Evolutionary conservation across 1,140 invertebrate species (phyloP), one percentile per base, ranked within the genome.

Genomic region (Thalassaphorura encarpata): DNA sequence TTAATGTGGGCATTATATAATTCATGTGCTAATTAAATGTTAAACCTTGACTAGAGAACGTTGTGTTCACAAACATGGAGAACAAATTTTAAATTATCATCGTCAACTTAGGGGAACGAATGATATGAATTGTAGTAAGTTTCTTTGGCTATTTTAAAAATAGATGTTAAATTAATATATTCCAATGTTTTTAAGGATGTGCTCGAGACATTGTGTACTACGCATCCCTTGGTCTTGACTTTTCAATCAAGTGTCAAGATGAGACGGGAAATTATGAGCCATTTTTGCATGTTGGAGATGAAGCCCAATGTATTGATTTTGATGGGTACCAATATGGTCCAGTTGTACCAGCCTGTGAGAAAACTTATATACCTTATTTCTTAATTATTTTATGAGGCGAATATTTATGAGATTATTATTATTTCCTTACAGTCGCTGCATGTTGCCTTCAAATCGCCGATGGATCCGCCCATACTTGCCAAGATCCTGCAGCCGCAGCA

Each of bases 261-360:
- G 28, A 4, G 3, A 21, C 33, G 16, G 48, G 48, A 51, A 51
- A 27, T 27, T 51, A 51, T 27, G 21, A 19, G 23, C 16, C 21
- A 19, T 51, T 11, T 19, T 31, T 33, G 4, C 11, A 21, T 16
- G 21, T 33, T 19, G 27, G 11, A 23, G 15, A 43, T 26, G 11
- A 43, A 15, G 52, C 43, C 21, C 23, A n/a, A 16, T 61, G 60
- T 33, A 45, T 57, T 0, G 60, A 61, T 28, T 15, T 11, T 18
- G 60, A 61, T 21, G 60, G 60, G 6, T 54, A 40, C 19, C 50
- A 47, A 33, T 50, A 42, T 19, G 57, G 57, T 18, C 11, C 13
- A 6, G 11, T 18, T 13, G 46, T 52, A 4, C 3, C 16, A 41
- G 19, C 27, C n/a, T n/a, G n/a, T n/a, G n/a, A n/a, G n/a, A n/a